Conservation (phyloP, 2,797 vertebrate species). For the Aselliscus stoliczkanus region DNA sequence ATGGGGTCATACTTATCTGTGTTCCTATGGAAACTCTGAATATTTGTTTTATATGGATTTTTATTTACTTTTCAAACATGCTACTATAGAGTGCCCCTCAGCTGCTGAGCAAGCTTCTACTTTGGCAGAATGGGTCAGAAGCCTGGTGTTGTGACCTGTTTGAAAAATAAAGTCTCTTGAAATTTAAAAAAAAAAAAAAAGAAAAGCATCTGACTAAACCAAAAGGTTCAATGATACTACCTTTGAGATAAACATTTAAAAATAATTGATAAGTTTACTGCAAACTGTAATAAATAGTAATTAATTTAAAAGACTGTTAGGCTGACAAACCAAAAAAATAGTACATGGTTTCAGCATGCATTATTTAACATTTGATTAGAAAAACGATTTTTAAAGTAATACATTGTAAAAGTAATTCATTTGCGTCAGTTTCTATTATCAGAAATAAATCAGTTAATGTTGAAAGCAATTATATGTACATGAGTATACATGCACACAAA, state of each 20-base stretch:
- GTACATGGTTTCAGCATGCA: neutral
- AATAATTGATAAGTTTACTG: neutral
- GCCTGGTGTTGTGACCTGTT: constrained; percentile 81
- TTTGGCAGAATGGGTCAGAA: constrained; percentile 75
- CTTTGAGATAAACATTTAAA: neutral
- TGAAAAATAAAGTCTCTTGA: constrained; percentile 85
- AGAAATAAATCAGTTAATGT: neutral
- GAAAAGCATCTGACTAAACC: neutral
- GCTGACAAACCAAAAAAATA: neutral
- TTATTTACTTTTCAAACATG: constrained; percentile 83
- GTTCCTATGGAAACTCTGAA: constrained; percentile 98
- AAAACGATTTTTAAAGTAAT: neutral
- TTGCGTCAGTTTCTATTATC: neutral
- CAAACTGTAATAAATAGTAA: neutral
- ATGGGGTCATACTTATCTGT: constrained; percentile 92
- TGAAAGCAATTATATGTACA: neutral
- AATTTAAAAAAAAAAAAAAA: no score
- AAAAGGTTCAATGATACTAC: neutral
- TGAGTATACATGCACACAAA: neutral
- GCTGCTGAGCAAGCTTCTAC: constrained; percentile 84
- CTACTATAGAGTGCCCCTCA: constrained; percentile 78
- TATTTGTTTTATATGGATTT: no score
- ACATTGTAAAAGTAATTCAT: neutral
- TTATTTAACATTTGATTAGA: neutral
- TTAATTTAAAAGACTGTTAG: neutral